Conservation (phyloP, 1,140 invertebrate genomes). For the Diplogasteroides magnus region DNA sequence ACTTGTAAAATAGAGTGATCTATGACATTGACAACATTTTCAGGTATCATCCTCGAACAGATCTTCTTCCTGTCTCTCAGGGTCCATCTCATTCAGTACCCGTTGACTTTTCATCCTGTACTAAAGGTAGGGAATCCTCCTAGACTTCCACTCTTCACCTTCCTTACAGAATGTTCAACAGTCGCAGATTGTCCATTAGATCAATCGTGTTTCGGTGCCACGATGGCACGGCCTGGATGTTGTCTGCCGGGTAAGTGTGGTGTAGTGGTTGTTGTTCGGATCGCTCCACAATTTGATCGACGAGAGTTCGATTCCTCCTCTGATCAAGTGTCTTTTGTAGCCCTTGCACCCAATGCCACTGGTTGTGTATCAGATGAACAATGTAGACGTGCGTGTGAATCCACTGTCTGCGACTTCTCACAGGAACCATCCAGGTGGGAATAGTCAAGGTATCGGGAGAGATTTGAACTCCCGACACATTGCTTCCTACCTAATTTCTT, state of each 20-base stretch:
- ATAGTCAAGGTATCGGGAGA: no score
- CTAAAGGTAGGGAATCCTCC: neutral
- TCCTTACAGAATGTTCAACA: neutral
- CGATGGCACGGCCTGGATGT: neutral
- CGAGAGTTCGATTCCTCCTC: no score
- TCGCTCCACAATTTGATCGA: neutral
- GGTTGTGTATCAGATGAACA: neutral
- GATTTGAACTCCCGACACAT: no score
- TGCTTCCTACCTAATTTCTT: neutral
- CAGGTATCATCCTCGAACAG: neutral
- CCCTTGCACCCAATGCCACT: neutral
- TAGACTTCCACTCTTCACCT: neutral
- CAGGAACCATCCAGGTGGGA: neutral
- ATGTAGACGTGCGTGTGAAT: neutral
- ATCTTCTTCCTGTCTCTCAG: neutral
- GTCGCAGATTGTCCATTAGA: neutral
- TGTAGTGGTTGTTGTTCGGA: no score
- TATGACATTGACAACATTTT: neutral
- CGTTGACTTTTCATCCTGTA: neutral
- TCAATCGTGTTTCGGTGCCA: neutral
- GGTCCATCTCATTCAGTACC: neutral
- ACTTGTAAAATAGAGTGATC: neutral
- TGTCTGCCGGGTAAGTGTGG: neutral
- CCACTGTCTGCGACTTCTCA: neutral
- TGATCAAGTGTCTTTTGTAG: neutral